phyloP scores from a whole-genome alignment of 2,113 vertebrate genomes.

The Proteles cristata region DNA sequence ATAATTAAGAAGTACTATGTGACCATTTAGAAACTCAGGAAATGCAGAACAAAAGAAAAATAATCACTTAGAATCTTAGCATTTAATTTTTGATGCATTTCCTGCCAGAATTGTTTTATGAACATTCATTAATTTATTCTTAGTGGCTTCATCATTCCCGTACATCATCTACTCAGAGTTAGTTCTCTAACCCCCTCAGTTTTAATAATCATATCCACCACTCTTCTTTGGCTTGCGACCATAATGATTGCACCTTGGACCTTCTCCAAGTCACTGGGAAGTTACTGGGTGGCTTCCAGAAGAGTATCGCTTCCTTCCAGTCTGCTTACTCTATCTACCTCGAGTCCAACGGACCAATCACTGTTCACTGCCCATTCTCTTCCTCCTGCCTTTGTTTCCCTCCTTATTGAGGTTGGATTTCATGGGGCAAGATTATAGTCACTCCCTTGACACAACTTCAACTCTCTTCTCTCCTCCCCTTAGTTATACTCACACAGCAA shows the following conservation, averaged over 20 bases:
- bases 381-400: background rate
- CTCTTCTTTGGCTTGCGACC: background rate
- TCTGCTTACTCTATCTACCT: background rate
- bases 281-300: background rate
- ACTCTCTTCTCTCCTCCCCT: background rate
- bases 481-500: background rate
- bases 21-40: background rate
- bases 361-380: background rate
- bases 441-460: background rate
- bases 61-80: background rate
- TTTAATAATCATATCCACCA: background rate
- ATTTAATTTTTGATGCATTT: background rate
- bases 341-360: background rate
- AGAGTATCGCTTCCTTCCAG: background rate
- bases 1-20: background rate
- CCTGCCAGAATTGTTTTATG: background rate
- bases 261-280: background rate
- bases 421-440: background rate
- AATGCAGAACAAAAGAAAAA: background rate
- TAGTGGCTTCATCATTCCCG: background rate
- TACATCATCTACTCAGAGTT: background rate
- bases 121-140: background rate
- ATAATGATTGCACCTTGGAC: background rate
- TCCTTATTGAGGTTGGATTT: background rate
- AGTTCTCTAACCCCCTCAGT: background rate